Evolutionary conservation across 2,888 invertebrate species (phyloP), one percentile per base, ranked within the genome.

Genomic region (Scrobipalpa costella): DNA sequence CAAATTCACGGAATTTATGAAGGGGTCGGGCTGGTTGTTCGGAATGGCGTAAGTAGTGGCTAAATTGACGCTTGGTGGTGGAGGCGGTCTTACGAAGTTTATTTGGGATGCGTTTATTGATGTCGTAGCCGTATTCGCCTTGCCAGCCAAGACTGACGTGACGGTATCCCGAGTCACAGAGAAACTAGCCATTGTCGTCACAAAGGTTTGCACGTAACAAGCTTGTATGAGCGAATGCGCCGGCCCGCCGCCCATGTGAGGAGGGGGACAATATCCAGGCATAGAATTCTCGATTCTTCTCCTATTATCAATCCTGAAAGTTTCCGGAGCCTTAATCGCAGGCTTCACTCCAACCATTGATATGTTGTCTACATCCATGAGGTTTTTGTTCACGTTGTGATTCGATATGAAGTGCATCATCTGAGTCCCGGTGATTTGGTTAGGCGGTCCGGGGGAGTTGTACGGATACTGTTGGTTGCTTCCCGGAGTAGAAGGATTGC

Each of bases 121-220:
- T 0, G 96, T 95, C 0, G 96, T 95, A 0, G 95, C 94, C 0
- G 96, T 96, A 71, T 95, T 95, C 0, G 96, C 93, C 79, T 94
- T 93, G 2, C 96, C 96, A 1, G 96, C 96, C 66, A 95, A 81
- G 1, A 96, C 96, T 0, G 95, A 96, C 0, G 96, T 97, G 19
- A 96, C 95, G 0, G 96, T 96, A 77, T 96, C 96, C 70, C 96
- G 93, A 40, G 95, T 95, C 2, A 94, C 94, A 0, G 96, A 96
- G 77, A 95, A 94, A 76, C 95, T 95, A 0, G 95, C 95, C 84
- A 92, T 90, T 0, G 90, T 92, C 1, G 88, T 88, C 0, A 92
- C 87, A 68, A 81, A 85, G 0, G 88, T 85, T 69, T 91, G 92
- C 2, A 90, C 84, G 63, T 90, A 90, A 71, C 88, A 88, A 1